Conservation (phyloP, 2,888 invertebrate genomes). For the Trichopoda pennipes region DNA sequence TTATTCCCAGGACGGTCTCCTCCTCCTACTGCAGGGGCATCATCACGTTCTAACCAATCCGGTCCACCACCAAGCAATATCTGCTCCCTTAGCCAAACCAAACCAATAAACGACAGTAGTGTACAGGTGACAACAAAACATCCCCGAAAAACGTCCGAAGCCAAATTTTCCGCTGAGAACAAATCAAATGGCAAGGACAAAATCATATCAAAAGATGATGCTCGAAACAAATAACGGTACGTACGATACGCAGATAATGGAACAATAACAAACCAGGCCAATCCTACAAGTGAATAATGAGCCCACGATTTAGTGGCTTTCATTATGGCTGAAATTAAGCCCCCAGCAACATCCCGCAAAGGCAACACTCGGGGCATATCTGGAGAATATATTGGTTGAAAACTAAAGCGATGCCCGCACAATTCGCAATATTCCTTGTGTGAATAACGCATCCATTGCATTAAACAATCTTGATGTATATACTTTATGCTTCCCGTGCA, state of each 20-base stretch:
- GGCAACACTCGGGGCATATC: conserved; percentile 99
- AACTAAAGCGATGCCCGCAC: conserved; percentile 98
- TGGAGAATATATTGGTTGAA: conserved; percentile 99
- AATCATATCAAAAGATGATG: conserved; percentile 90
- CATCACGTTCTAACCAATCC: conserved; percentile 93
- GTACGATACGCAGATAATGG: conserved; percentile 98
- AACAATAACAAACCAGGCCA: conserved; percentile 98
- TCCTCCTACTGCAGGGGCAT: conserved; percentile 78
- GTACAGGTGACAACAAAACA: conserved; percentile 98
- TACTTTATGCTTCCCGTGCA: conserved; percentile 99
- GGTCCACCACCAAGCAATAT: conserved; percentile 98
- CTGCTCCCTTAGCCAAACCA: conserved; percentile 99
- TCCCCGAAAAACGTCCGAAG: conserved; percentile 96
- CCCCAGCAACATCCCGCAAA: conserved; percentile 94
- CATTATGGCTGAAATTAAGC: conserved; percentile 92
- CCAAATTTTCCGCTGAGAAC: conserved; percentile 94
- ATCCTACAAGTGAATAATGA: conserved; percentile 97
- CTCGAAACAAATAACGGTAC: conserved; percentile 95
- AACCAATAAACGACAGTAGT: conserved; percentile 95
- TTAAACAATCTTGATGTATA: conserved; percentile 98
- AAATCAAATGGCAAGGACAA: conserved; percentile 95
- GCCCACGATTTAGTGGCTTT: conserved; percentile 98
- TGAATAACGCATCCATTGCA: conserved; percentile 99
- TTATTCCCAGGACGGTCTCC: conserved; percentile 73
- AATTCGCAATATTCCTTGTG: conserved; percentile 99